phyloP scores from a whole-genome alignment of 1,140 invertebrate genomes.

The Oryctes rhinoceros region DNA sequence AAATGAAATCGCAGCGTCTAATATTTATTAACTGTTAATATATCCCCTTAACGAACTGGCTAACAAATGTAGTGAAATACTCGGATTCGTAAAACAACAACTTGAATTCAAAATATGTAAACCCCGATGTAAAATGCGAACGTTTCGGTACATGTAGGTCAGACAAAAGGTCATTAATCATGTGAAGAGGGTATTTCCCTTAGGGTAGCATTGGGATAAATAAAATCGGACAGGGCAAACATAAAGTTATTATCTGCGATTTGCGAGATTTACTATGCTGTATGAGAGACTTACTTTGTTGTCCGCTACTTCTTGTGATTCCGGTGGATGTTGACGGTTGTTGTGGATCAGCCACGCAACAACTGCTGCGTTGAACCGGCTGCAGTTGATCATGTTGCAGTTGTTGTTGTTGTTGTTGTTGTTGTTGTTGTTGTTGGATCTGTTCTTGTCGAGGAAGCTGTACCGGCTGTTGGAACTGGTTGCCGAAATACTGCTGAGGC shows the following conservation, averaged over 20 bases:
- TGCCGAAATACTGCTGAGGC: background rate
- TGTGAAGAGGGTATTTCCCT: background rate
- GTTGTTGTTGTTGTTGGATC: background rate
- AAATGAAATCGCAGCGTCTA: background rate
- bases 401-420: background rate
- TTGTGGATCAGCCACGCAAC: background rate
- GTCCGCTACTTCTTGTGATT: background rate
- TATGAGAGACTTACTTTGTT: background rate
- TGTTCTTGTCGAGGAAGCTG: background rate
- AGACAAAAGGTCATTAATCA: slow-evolving; percentile 38
- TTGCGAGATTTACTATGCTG: background rate
- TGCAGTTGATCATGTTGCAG: too few relatives aligned
- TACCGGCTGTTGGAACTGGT: background rate
- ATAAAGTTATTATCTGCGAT: background rate
- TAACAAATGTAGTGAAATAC: too few relatives aligned
- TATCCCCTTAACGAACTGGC: background rate
- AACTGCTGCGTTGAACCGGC: background rate
- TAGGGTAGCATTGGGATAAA: background rate
- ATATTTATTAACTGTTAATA: background rate
- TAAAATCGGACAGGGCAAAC: background rate
- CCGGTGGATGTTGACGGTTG: background rate
- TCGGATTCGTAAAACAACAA: background rate
- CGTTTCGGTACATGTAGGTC: slow-evolving; percentile 11
- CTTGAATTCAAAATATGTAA: background rate
- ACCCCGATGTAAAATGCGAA: background rate